Conservation (phyloP, 2,113 vertebrate species). For the Chamaea fasciata region DNA sequence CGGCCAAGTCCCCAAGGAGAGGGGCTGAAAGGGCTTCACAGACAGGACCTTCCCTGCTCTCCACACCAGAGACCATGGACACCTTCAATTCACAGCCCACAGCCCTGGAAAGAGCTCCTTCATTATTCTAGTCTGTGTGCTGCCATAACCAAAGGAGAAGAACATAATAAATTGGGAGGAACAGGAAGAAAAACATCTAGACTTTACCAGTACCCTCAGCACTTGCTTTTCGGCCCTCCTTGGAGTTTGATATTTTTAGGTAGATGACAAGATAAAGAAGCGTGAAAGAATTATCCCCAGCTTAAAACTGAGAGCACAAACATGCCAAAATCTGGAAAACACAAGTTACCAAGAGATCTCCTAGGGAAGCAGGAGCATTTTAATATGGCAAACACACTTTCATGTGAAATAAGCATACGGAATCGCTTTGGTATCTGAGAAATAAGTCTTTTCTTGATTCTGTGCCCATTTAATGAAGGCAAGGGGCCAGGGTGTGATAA, state of each 20-base stretch:
- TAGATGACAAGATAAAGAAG: conserved; percentile 47
- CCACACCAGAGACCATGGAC: not conserved
- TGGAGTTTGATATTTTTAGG: conserved; percentile 25
- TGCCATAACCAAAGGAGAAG: not conserved
- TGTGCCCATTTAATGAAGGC: conserved; percentile 19
- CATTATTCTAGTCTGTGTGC: not conserved
- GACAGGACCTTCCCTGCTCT: not conserved
- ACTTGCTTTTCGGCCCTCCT: not conserved
- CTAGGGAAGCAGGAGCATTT: conserved; percentile 2
- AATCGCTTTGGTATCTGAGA: not conserved
- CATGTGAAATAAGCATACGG: not conserved
- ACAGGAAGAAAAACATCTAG: not conserved
- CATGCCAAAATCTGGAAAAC: conserved; percentile 32
- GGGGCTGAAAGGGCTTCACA: not conserved
- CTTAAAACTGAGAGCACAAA: conserved; percentile 29
- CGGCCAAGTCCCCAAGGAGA: not conserved
- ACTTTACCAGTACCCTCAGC: not conserved
- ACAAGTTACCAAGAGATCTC: not conserved
- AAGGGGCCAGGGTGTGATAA: conserved; percentile 3
- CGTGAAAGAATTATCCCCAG: not conserved
- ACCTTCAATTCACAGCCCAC: not conserved
- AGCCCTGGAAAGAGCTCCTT: not conserved
- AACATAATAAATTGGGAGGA: not conserved
- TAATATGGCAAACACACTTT: conserved; percentile 13
- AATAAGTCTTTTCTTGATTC: conserved; percentile 18